Base-by-base conservation (phyloP, 2,113 vertebrate species). In the Pseudorasbora parva region DNA sequence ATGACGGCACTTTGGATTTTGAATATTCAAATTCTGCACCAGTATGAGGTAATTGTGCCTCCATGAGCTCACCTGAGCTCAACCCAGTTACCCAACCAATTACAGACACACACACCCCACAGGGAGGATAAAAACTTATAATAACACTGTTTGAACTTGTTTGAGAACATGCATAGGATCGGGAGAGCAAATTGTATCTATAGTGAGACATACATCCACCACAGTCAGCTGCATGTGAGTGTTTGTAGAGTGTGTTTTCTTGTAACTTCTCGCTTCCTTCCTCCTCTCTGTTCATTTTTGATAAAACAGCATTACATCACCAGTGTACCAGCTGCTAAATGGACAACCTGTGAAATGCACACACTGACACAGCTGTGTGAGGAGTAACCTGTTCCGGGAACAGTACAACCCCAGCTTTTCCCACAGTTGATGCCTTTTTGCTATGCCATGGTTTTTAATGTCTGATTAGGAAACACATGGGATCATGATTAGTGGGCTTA, bases 1-100 rank as follows among this genome's bases (percentile, higher is more conserved):
- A 71, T 30, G n/a, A 7, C 8, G 0, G 19, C 21, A 12, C n/a
- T 41, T 51, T 76, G 25, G 12, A 81, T 86, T n/a, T 68, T 84
- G 69, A 60, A 81, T 86, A 84, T 84, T 78, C 71, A 81, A 84
- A 81, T 81, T 15, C 23, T 33, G 60, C 45, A 21, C 8, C 33
- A 69, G 11, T 25, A 41, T 77, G 60, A 81, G 47, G n/a, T 76
- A 69, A 30, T 37, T 21, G 21, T 1, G 4, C 27, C 25, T 81
- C 59, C 25, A 25, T 76, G 76, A 86, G 71, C 60, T 86, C 71
- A 75, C 37, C 78, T 74, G 77, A 83, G 60, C 21, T 27, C 69
- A 69, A 0, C 37, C 19, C 9, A n/a, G 2, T 68, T 75, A 25
- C 74, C 59, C 62, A 84, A 17, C 30, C 60, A 62, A 21, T 79